Evolutionary conservation across 2,888 invertebrate genomes (phyloP).

Genomic region (Xiphydria camelus): DNA sequence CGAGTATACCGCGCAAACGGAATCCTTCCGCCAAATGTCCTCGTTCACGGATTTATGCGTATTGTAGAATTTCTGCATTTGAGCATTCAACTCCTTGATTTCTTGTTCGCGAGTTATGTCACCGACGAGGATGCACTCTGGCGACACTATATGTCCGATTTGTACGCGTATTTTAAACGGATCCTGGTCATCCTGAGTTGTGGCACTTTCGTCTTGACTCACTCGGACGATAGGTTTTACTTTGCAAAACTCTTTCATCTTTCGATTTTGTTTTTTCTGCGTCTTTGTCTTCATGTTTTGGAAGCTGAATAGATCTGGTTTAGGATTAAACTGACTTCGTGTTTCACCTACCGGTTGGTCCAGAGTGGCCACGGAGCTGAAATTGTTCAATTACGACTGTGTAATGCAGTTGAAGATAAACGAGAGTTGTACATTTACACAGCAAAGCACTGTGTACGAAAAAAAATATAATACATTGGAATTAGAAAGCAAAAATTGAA

Average conservation of each 20-base stretch:
- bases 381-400: too few relatives aligned
- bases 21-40: conserved; percentile 60
- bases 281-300: neutral
- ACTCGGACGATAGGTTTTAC: too few relatives aligned
- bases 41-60: conserved; percentile 32
- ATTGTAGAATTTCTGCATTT: conserved; percentile 63
- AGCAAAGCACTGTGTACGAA: too few relatives aligned
- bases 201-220: neutral
- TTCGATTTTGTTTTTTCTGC: neutral
- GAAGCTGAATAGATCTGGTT: too few relatives aligned
- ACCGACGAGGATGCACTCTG: conserved; percentile 66
- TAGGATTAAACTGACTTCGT: too few relatives aligned
- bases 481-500: too few relatives aligned
- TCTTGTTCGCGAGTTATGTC: conserved; percentile 58
- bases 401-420: too few relatives aligned
- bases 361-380: too few relatives aligned
- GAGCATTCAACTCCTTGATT: conserved; percentile 59
- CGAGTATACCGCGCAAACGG: conserved; percentile 60
- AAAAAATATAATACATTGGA: too few relatives aligned
- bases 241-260: conserved; percentile 2
- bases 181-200: conserved; percentile 26
- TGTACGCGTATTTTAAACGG: conserved; percentile 61
- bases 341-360: too few relatives aligned
- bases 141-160: conserved; percentile 61
- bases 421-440: too few relatives aligned